Evolutionary conservation across 2,888 invertebrate genomes (phyloP).

Genomic region (Salpingus planirostris): DNA sequence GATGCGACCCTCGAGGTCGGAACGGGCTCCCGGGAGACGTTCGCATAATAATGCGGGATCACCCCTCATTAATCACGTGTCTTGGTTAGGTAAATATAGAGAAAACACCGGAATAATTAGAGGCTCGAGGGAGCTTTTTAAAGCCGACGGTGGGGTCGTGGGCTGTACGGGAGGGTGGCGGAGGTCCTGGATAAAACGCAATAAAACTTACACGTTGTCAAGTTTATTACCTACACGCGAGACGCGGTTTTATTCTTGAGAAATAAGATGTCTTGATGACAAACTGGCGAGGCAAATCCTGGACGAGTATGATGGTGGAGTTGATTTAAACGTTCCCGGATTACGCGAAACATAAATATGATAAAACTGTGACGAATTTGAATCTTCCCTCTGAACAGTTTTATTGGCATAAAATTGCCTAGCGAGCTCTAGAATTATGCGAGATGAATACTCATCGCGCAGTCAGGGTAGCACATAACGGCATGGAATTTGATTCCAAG

Average conservation of each 20-base stretch:
- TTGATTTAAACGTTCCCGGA: conserved; percentile 13
- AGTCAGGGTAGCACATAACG: conserved; percentile 16
- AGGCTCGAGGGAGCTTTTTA: too few species aligned
- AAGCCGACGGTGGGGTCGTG: too few species aligned
- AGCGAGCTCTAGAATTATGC: conserved; percentile 11
- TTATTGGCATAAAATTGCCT: conserved; percentile 16
- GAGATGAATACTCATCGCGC: conserved; percentile 16
- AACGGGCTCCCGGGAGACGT: too few species aligned
- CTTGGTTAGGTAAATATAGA: too few species aligned
- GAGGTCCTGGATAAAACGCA: too few species aligned
- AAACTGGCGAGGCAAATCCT: conserved; percentile 13
- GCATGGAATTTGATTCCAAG: conserved; percentile 18
- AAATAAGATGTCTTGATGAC: conserved; percentile 16
- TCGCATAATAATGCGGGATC: too few species aligned
- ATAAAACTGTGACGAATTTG: conserved; percentile 16
- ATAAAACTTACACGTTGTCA: too few species aligned
- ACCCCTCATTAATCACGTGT: too few species aligned
- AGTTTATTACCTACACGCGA: conserved; percentile 9
- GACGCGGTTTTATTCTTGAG: conserved; percentile 12
- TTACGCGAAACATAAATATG: conserved; percentile 15
- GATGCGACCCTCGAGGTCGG: too few species aligned
- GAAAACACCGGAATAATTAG: too few species aligned
- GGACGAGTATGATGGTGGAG: conserved; percentile 10
- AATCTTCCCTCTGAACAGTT: conserved; percentile 14
- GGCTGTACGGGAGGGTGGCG: too few species aligned